phyloP scores from a whole-genome alignment of 92 coral and sea anemone genomes.

The Hydrozoanthus gracilis region DNA sequence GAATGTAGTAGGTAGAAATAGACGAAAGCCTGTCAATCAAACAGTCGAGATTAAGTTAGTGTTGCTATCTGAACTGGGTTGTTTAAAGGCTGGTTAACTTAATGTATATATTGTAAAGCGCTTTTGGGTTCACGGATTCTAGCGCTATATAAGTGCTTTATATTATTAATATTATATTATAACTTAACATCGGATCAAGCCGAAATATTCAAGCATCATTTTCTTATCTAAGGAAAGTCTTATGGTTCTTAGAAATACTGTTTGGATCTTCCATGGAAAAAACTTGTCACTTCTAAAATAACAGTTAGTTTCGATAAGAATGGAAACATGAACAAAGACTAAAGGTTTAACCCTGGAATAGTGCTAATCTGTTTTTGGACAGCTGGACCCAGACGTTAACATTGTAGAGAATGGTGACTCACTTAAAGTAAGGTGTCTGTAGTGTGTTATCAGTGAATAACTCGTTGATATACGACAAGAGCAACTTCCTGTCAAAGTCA shows the following conservation, averaged over 20 bases:
- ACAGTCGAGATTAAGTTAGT: neutral
- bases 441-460: slow-evolving; percentile 86
- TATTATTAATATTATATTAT: neutral
- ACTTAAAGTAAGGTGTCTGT: slow-evolving; percentile 93
- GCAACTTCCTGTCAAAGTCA: slow-evolving; percentile 96
- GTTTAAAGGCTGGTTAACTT: too few relatives aligned
- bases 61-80: too few relatives aligned
- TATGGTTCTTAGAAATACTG: too few relatives aligned
- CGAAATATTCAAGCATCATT: neutral
- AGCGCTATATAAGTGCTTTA: too few relatives aligned
- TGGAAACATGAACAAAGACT: neutral
- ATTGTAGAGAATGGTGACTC: slow-evolving; percentile 21
- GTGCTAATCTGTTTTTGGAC: too few relatives aligned
- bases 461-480: slow-evolving; percentile 96
- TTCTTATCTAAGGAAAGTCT: too few relatives aligned
- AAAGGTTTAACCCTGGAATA: neutral
- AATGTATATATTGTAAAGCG: too few relatives aligned
- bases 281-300: too few relatives aligned
- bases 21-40: slow-evolving; percentile 76
- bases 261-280: too few relatives aligned
- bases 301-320: too few relatives aligned
- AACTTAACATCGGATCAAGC: neutral
- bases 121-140: neutral
- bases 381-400: too few relatives aligned
- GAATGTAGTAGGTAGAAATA: slow-evolving; percentile 94